Percentiles rank a stretch among this genome's conserved stretches.
Evolutionary conservation across 2,888 invertebrate genomes (phyloP).

Genomic region (Latheticus oryzae): DNA sequence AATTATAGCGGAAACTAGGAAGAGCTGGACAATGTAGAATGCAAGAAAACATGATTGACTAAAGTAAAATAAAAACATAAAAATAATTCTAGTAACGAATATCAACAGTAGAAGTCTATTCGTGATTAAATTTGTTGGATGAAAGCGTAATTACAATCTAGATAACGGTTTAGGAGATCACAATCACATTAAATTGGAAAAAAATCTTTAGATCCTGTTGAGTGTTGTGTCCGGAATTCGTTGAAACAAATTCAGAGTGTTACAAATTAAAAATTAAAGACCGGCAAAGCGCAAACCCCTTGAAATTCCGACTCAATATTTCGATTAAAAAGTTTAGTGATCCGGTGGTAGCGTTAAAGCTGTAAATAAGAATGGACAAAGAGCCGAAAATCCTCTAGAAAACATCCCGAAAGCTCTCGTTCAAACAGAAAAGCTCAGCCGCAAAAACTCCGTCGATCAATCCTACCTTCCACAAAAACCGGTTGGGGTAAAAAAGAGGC

Average conservation of each 20-base stretch:
- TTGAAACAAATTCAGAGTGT: slow-evolving; percentile 35
- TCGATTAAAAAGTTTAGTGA: slow-evolving; percentile 51
- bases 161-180: slow-evolving; percentile 17
- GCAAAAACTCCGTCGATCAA: slow-evolving; percentile 61
- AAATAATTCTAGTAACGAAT: no score
- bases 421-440: slow-evolving; percentile 59
- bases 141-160: slow-evolving; percentile 25
- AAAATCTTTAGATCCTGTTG: slow-evolving; percentile 30
- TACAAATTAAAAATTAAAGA: slow-evolving; percentile 35
- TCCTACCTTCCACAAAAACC: slow-evolving; percentile 62
- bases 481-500: slow-evolving; percentile 56
- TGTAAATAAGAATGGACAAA: slow-evolving; percentile 59
- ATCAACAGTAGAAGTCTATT: no score
- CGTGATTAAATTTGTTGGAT: slow-evolving; percentile 11
- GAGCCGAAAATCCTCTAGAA: slow-evolving; percentile 59
- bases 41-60: no score
- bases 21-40: no score
- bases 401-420: slow-evolving; percentile 61
- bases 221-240: slow-evolving; percentile 29
- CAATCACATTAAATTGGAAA: slow-evolving; percentile 32
- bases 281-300: slow-evolving; percentile 17
- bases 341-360: slow-evolving; percentile 49
- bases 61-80: no score
- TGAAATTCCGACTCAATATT: slow-evolving; percentile 32
- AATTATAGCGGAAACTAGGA: no score